These are phyloP conservation scores for Drosophila buzzatii DNA, from an alignment of 2,888 invertebrate genomes.

Conservation along the genomic window DNA sequence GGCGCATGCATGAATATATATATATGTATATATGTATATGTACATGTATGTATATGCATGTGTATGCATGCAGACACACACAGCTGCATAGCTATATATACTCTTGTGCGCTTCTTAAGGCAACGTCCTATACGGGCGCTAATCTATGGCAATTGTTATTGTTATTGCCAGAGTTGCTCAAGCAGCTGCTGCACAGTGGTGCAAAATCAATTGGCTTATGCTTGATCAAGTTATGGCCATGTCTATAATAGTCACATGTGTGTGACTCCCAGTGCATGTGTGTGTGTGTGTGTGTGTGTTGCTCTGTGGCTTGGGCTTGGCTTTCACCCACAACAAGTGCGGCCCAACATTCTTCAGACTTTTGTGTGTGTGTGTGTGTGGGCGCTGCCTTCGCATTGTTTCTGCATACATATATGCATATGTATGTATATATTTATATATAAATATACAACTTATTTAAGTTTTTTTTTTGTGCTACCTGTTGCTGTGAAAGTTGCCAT, in stretches of 20 bases:
- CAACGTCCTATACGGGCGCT: conserved; percentile 40
- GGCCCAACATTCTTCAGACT: conserved; percentile 48
- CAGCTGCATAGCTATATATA: neutral
- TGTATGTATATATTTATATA: neutral
- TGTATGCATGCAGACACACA: neutral
- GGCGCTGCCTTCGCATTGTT: conserved; percentile 36
- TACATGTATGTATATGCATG: neutral
- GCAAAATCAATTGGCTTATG: conserved; percentile 25
- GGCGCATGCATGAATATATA: neutral
- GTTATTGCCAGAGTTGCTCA: conserved; percentile 45
- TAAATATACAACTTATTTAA: conserved; percentile 2
- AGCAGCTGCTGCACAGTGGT: conserved; percentile 44
- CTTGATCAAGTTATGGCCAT: conserved; percentile 20
- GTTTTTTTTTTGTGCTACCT: conserved; percentile 21
- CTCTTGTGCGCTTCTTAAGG: conserved; percentile 3
- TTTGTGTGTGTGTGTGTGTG: conserved; percentile 33
- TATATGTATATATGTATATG: neutral
- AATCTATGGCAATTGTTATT: conserved; percentile 62
- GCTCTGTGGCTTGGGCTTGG: conserved; percentile 44
- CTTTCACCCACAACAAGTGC: conserved; percentile 55
- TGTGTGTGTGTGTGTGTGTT: neutral
- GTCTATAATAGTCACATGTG: conserved; percentile 10
- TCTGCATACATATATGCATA: neutral
- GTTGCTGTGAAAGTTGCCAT: conserved; percentile 46
- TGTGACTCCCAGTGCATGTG: conserved; percentile 5